Conservation (phyloP, 1,140 invertebrate genomes). For the Lepidostoma basale region DNA sequence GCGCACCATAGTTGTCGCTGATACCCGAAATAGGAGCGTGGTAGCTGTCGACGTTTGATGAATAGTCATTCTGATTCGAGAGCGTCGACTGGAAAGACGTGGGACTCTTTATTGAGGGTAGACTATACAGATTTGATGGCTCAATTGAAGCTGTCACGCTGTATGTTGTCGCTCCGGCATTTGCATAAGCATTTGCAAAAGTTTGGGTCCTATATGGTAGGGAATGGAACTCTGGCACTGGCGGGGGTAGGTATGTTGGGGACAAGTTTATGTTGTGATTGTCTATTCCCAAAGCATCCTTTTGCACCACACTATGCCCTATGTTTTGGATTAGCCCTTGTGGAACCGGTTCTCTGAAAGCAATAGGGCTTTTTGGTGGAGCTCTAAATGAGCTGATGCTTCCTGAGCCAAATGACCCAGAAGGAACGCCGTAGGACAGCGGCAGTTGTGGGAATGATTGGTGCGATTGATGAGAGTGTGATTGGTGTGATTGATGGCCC, state of each 20-base stretch:
- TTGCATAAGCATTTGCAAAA: slow-evolving; percentile 50
- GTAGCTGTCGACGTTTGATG: slow-evolving; percentile 57
- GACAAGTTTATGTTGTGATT: slow-evolving; percentile 53
- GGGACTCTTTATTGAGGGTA: slow-evolving; percentile 55
- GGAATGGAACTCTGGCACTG: slow-evolving; percentile 54
- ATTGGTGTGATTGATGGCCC: slow-evolving; percentile 49
- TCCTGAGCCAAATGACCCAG: slow-evolving; percentile 52
- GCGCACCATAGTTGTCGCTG: slow-evolving; percentile 57
- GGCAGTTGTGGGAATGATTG: slow-evolving; percentile 55
- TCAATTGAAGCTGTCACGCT: slow-evolving; percentile 53
- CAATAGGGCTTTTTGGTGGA: slow-evolving; percentile 65
- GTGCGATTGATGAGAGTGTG: slow-evolving; percentile 53
- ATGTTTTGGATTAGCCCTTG: slow-evolving; percentile 68
- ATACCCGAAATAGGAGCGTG: slow-evolving; percentile 57
- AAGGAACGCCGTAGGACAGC: slow-evolving; percentile 55
- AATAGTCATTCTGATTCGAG: not conserved
- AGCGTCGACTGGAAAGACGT: slow-evolving; percentile 48
- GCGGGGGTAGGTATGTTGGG: slow-evolving; percentile 68
- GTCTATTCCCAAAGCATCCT: slow-evolving; percentile 57
- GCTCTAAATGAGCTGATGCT: slow-evolving; percentile 49
- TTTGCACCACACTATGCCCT: slow-evolving; percentile 63
- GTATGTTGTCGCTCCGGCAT: slow-evolving; percentile 48
- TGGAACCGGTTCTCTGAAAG: slow-evolving; percentile 73
- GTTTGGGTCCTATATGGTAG: not conserved
- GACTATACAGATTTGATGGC: slow-evolving; percentile 58